Evolutionary conservation across 2,797 vertebrate species (phyloP).

Genomic region (Chelmon rostratus): DNA sequence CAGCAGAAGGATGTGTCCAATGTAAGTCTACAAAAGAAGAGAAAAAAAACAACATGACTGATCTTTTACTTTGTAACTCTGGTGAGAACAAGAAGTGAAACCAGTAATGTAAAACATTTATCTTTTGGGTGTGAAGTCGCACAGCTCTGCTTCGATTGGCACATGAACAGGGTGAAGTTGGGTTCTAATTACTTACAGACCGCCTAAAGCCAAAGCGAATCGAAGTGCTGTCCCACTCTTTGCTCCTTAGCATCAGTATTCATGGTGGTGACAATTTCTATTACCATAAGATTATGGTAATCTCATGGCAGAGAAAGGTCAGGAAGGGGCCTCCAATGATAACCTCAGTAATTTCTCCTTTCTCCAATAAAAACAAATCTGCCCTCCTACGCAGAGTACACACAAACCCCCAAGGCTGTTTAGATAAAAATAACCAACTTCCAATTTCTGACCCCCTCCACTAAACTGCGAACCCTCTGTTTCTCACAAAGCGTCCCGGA

Average conservation of each 20-base stretch:
- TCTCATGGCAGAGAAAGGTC: slow-evolving; percentile 32
- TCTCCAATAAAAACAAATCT: slow-evolving; percentile 40
- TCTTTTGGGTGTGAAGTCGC: neutral
- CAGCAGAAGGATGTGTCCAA: slow-evolving; percentile 95
- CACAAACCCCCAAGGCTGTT: slow-evolving; percentile 39
- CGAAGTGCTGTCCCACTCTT: slow-evolving; percentile 12
- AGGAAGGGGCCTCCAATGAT: slow-evolving; percentile 13
- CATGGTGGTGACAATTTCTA: slow-evolving; percentile 13
- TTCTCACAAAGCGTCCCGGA: slow-evolving; percentile 46
- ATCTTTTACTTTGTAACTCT: neutral
- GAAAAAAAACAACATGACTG: neutral
- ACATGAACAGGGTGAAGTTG: neutral
- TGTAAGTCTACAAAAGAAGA: slow-evolving; percentile 89
- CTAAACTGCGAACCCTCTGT: slow-evolving; percentile 53
- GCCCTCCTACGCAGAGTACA: neutral
- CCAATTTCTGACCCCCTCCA: slow-evolving; percentile 52
- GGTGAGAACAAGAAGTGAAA: neutral
- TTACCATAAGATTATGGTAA: slow-evolving; percentile 36
- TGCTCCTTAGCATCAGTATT: slow-evolving; percentile 43
- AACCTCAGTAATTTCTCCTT: slow-evolving; percentile 49
- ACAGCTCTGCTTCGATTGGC: neutral
- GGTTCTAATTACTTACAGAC: slow-evolving; percentile 15
- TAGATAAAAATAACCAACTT: slow-evolving; percentile 46
- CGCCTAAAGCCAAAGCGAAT: slow-evolving; percentile 12
- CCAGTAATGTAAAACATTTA: neutral